Percentiles rank a stretch among this genome's conserved stretches.
Conservation (phyloP, 2,113 vertebrate genomes). For the western clawed frog (Xenopus tropicalis) region UCB_Xtro_10.0 CM004451.2:50891501-50892000, state of each 20-base stretch:
- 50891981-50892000: constrained; percentile 89
- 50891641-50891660: background rate
- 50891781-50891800: too few relatives aligned
- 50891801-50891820: too few relatives aligned
- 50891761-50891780: background rate
- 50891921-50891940: constrained; percentile 97
- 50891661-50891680: background rate
- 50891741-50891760: background rate
- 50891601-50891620: constrained; percentile 9
- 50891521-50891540: constrained; percentile 13
- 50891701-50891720: constrained; percentile 12
- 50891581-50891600: constrained; percentile 2
- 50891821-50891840: too few relatives aligned
- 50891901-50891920: constrained; percentile 96
- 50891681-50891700: background rate
- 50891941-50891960: constrained; percentile 96
- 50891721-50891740: constrained; percentile 2
- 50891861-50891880: too few relatives aligned
- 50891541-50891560: constrained; percentile 29
- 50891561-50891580: constrained; percentile 1
- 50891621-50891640: background rate
- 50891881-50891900: too few relatives aligned
- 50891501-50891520: constrained; percentile 36
- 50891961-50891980: constrained; percentile 94
- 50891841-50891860: too few relatives aligned